Base-by-base conservation (phyloP, 2,797 vertebrate genomes). In the Oophaga sylvatica region DNA sequence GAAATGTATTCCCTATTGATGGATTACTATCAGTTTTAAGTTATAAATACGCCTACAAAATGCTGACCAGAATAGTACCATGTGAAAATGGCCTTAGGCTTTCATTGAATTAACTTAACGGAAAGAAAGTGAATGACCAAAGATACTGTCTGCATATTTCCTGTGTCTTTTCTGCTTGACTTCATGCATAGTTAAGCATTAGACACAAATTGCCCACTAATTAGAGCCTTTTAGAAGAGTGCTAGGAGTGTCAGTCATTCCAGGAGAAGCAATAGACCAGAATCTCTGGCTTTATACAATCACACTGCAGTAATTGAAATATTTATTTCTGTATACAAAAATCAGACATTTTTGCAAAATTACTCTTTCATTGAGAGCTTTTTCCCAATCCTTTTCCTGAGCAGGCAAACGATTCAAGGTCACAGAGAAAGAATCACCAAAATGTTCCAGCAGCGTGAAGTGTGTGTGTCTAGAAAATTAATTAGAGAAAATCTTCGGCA, bases 401-500 rank as follows among this genome's bases (percentile, higher is more conserved):
- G 31, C 70, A 68, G 56, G 26, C 57, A 57, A 63, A 41, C 26
- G 73, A 87, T 87, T 89, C 88, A 89, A 89, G 88, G 88, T 89
- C 88, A 89, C 80, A 83, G 26, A 87, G 80, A 86, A 60, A 86
- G 70, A 89, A 89, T 83, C 77, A 45, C 84, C 84, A 87, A 82
- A 89, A 89, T 89, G 80, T 89, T 89, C 84, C 75, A 80, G 84
- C 88, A 83, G 75, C 80, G 71, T 83, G 26, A 80, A 86, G 84
- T 73, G 80, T 83, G 73, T 89, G 88, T 89, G 88, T 80, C 84
- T 89, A 67, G 88, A 87, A 89, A 89, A 89, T 89, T 89, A 89
- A 89, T 89, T 89, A 86, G 84, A 63, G 19, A 7, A 79, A 83
- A 57, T 86, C 88, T 83, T 89, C 59, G 62, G 88, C 79, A 89